Percentiles rank a stretch among this genome's conserved stretches.
Evolutionary conservation across 1,140 invertebrate genomes (phyloP).

Genomic region (Sycobia sp.): DNA sequence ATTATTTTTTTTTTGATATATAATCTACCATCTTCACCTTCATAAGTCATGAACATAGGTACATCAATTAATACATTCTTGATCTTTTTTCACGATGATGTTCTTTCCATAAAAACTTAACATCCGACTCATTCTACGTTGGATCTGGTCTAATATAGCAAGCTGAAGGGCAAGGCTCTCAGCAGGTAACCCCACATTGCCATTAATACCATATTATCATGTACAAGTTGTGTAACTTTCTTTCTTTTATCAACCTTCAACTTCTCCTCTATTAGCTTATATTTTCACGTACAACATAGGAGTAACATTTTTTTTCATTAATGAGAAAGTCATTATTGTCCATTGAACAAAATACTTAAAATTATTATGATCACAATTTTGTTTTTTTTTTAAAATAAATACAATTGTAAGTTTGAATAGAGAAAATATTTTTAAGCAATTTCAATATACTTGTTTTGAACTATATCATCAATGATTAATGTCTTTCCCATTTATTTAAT

Average conservation of each 20-base stretch:
- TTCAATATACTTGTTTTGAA: background rate
- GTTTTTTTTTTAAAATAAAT: background rate
- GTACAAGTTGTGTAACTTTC: slow-evolving; percentile 31
- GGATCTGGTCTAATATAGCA: slow-evolving; percentile 73
- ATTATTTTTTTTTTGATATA: too few species aligned
- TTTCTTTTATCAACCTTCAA: background rate
- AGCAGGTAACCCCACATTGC: slow-evolving; percentile 72
- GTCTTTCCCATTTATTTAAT: background rate
- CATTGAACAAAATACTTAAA: background rate
- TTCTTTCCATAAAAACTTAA: slow-evolving; percentile 51
- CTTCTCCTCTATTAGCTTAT: background rate
- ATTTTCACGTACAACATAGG: too few species aligned
- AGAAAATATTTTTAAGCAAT: background rate
- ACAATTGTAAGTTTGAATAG: background rate
- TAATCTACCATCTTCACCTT: too few species aligned
- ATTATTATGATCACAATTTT: background rate
- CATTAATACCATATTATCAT: slow-evolving; percentile 38
- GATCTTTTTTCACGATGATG: slow-evolving; percentile 51
- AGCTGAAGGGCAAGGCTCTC: slow-evolving; percentile 78
- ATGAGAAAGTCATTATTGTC: background rate
- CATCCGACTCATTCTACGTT: slow-evolving; percentile 56
- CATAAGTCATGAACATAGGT: slow-evolving; percentile 22
- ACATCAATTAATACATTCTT: slow-evolving; percentile 42
- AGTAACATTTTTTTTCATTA: background rate
- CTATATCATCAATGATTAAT: background rate